A percentile compares a stretch with the other conserved stretches of the same genome.
Evolutionary conservation across 2,888 invertebrate genomes (phyloP).

Genomic region (Zygaena filipendulae): DNA sequence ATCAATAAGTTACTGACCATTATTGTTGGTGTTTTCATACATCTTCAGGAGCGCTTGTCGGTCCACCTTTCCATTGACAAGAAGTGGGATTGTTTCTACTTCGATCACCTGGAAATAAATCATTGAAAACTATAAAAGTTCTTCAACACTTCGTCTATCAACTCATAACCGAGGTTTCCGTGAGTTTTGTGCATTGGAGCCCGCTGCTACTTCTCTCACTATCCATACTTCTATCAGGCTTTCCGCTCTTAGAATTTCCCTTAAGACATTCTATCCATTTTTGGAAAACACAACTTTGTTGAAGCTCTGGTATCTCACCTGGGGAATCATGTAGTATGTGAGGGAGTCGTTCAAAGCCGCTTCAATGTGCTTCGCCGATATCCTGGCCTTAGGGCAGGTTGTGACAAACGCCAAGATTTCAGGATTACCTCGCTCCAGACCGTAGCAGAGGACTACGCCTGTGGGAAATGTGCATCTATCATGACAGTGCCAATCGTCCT

Average conservation of each 20-base stretch:
- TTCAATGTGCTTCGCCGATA: slow-evolving; percentile 72
- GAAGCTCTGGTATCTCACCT: too few species aligned
- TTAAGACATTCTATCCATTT: too few species aligned
- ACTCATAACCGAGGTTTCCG: too few species aligned
- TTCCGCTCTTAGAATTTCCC: too few species aligned
- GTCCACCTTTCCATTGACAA: slow-evolving; percentile 90
- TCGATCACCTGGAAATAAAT: slow-evolving; percentile 66
- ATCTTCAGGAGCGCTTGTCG: slow-evolving; percentile 79
- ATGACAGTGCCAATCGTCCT: too few species aligned
- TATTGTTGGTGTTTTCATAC: slow-evolving; percentile 79
- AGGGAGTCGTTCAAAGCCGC: slow-evolving; percentile 70
- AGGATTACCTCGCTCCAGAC: slow-evolving; percentile 77
- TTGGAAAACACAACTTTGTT: too few species aligned
- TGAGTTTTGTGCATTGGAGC: too few species aligned
- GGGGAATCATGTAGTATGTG: slow-evolving; percentile 84
- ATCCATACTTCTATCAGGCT: too few species aligned
- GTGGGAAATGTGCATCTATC: slow-evolving; percentile 3
- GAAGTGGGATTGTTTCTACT: slow-evolving; percentile 78
- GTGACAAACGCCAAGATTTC: slow-evolving; percentile 78
- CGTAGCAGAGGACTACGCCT: slow-evolving; percentile 82
- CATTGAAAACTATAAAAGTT: too few species aligned
- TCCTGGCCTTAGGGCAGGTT: slow-evolving; percentile 44
- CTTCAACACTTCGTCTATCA: too few species aligned
- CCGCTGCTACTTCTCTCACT: too few species aligned
- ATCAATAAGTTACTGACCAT: slow-evolving; percentile 69